Base-by-base conservation (phyloP, 2,888 invertebrate species). In the Coleophora flavipennella region DNA sequence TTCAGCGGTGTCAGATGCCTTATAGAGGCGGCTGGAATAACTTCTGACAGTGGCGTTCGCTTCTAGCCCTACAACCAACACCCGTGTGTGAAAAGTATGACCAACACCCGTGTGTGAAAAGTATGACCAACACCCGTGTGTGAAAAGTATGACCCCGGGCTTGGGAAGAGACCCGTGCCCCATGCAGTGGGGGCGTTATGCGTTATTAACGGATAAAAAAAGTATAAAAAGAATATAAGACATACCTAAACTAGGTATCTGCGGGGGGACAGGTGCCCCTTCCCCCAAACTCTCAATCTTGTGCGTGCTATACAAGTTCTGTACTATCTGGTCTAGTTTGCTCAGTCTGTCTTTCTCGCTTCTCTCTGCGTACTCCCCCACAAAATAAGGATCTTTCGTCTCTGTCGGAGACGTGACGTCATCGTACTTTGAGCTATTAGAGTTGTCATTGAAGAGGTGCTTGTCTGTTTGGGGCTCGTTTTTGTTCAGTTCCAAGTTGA, bases 281-380 rank as follows among this genome's bases (percentile, higher is more conserved):
- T 20, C 20, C 3, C 20, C 20, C 20, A 20, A 20, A 20, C 20
- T 75, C 0, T 75, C 73, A 49, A 80, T 73, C 50, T 77, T 75
- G 45, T 80, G 83, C 8, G 78, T 78, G 39, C 76, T 83, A 31
- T 83, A 83, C 45, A 84, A 47, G 45, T 83, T 84, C 59, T 83
- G 78, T 1, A 84, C 83, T 6, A 84, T 84, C 49, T 81, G 81
- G 33, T 84, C 84, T 38, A 84, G 44, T 51, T 80, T 84, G 46
- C 83, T 84, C 20, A 84, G 53, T 62, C 78, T 70, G 33, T 83
- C 80, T 44, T 70, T 78, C 41, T 79, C 78, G 39, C 46, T 68
- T 40, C 58, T 66, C 25, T 46, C 38, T 27, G 62, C 48, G 25
- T 57, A 60, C 33, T 70, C 65, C 9, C 51, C 52, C 14, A 48